phyloP scores from a whole-genome alignment of 2,113 vertebrate species.

The Xyliphius kryptos region DNA sequence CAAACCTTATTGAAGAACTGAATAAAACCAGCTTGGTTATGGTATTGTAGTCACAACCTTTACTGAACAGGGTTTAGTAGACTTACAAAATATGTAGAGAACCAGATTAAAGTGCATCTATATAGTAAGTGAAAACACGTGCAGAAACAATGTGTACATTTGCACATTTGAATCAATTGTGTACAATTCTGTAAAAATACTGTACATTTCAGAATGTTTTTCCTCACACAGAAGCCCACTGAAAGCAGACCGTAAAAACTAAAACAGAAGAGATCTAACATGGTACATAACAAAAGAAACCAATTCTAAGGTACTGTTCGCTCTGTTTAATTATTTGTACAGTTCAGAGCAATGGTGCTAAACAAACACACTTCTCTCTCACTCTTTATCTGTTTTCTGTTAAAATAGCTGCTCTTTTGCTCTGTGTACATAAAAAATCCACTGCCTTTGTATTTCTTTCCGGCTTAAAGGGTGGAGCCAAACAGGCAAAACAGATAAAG shows the following conservation, averaged over 20 bases:
- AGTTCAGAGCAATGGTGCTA: conserved; percentile 15
- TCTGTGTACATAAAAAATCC: not conserved
- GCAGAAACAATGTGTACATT: no score
- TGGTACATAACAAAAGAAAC: not conserved
- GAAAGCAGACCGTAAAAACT: not conserved
- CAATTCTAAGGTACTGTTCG: not conserved
- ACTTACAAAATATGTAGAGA: not conserved
- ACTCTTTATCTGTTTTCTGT: not conserved
- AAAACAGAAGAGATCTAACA: not conserved
- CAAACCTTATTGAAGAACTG: no score
- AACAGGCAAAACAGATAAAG: not conserved
- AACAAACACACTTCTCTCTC: conserved; percentile 22
- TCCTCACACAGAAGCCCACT: not conserved
- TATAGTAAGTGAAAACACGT: no score
- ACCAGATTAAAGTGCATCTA: not conserved
- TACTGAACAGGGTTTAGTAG: no score
- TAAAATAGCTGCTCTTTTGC: not conserved
- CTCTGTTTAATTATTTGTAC: not conserved
- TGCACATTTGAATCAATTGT: no score
- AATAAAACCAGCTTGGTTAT: no score
- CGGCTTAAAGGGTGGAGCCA: conserved; percentile 8
- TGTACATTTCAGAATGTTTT: not conserved
- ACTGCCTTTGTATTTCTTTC: conserved; percentile 17
- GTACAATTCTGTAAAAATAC: no score
- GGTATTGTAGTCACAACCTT: no score